These are phyloP conservation scores for Hemicentrotus pulcherrimus DNA, from an alignment of 35 echinoderm and acorn worm genomes.

Conservation along the genomic window DNA sequence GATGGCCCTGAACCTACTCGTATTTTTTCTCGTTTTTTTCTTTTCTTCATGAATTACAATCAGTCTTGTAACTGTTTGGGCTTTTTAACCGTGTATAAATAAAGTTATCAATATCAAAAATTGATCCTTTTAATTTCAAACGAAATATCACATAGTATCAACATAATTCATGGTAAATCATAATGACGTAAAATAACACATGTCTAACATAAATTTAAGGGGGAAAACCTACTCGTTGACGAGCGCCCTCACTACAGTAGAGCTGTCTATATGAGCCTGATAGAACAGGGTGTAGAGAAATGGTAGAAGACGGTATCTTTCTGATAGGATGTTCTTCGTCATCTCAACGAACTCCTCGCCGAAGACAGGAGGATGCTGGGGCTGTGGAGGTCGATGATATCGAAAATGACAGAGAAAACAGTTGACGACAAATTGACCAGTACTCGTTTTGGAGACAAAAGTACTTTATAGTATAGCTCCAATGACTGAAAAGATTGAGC, in stretches of 20 bases:
- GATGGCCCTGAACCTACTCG: too few species aligned
- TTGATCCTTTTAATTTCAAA: too few species aligned
- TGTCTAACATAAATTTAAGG: too few species aligned
- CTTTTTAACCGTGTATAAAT: too few species aligned
- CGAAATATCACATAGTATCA: too few species aligned
- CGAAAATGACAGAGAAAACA: background rate
- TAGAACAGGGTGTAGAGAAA: conserved; percentile 92
- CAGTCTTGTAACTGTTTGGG: too few species aligned
- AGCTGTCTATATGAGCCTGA: conserved; percentile 82
- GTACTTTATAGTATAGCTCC: background rate
- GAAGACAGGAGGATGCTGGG: conserved; percentile 52
- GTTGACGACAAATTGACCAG: background rate
- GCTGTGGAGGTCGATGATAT: background rate
- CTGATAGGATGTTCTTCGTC: conserved; percentile 56
- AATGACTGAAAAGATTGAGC: background rate
- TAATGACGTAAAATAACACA: too few species aligned
- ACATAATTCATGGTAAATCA: too few species aligned
- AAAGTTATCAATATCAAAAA: too few species aligned
- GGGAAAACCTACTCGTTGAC: conserved; percentile 78
- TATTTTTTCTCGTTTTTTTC: too few species aligned
- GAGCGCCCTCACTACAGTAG: conserved; percentile 72
- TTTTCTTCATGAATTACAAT: too few species aligned
- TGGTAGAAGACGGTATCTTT: conserved; percentile 81
- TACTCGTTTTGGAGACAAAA: background rate
- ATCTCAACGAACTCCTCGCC: conserved; percentile 47